A percentile compares a stretch with the other conserved stretches of the same genome.
These are phyloP conservation scores for Theristicus caerulescens DNA, from an alignment of 2,113 vertebrate species.

Conservation along the genomic window DNA sequence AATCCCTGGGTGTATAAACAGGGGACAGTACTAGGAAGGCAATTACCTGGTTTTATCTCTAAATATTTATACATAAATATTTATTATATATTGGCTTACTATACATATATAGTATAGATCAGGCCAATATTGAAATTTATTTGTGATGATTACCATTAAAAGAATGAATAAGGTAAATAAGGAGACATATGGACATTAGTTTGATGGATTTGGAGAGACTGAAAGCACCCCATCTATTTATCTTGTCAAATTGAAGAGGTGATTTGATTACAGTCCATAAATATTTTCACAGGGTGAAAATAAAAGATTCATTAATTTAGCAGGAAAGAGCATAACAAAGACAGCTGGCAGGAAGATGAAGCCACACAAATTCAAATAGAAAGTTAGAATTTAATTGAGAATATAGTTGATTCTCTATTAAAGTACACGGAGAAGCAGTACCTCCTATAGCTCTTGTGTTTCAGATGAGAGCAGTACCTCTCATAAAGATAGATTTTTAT, in stretches of 20 bases:
- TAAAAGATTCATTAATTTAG: not conserved
- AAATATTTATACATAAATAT: not conserved
- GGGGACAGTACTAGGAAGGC: not conserved
- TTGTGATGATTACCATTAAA: not conserved
- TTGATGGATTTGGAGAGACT: not conserved
- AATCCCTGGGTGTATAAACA: not conserved
- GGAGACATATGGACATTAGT: not conserved
- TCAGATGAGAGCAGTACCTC: not conserved
- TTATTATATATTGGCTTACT: not conserved
- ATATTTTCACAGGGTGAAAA: conserved; percentile 7
- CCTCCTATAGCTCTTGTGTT: not conserved
- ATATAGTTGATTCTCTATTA: not conserved
- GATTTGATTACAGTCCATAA: conserved; percentile 1
- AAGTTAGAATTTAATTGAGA: not conserved
- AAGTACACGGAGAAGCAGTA: not conserved
- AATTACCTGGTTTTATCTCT: not conserved
- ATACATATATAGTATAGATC: not conserved
- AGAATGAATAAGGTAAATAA: not conserved
- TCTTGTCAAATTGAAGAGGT: not conserved
- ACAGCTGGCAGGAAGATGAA: not conserved
- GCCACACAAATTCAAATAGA: not conserved
- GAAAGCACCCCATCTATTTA: not conserved
- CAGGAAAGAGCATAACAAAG: not conserved
- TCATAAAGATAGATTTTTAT: not conserved
- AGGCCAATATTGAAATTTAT: not conserved